Conservation (phyloP, 2,888 invertebrate species). For the Dexiosoma caninum region DNA sequence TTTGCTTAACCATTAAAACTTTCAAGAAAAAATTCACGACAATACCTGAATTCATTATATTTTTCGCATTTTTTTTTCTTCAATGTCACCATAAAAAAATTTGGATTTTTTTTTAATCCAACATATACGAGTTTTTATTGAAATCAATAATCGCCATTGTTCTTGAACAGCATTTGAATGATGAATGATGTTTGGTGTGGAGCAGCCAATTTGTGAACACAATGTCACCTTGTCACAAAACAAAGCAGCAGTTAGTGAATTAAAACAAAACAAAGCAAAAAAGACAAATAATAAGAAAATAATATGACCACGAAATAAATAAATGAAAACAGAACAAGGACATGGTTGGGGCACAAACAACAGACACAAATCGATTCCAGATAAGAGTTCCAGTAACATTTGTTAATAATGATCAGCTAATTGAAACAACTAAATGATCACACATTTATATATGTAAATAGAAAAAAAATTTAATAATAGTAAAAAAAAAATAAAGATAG, state of each 20-base stretch:
- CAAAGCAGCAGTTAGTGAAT: background rate
- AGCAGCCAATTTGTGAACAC: conserved; percentile 55
- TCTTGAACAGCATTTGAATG: conserved; percentile 32
- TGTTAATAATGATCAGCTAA: conserved; percentile 26
- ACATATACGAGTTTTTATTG: background rate
- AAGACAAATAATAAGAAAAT: too few relatives aligned
- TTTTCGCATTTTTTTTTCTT: background rate
- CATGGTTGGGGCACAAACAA: background rate
- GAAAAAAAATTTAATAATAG: too few relatives aligned
- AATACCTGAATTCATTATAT: background rate
- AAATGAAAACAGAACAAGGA: conserved; percentile 12
- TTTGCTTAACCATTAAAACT: background rate
- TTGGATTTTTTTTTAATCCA: background rate
- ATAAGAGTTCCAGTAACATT: conserved; percentile 12
- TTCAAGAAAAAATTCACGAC: background rate
- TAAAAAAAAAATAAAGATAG: too few relatives aligned
- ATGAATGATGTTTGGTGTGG: conserved; percentile 49
- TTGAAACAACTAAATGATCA: background rate
- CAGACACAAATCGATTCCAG: conserved; percentile 3
- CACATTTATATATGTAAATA: too few relatives aligned
- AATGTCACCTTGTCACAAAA: conserved; percentile 55
- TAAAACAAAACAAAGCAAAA: background rate
- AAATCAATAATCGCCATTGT: conserved; percentile 17
- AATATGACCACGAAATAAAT: conserved; percentile 13
- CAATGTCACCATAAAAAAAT: background rate